phyloP scores from a whole-genome alignment of 2,113 vertebrate genomes.

The Procavia capensis region DNA sequence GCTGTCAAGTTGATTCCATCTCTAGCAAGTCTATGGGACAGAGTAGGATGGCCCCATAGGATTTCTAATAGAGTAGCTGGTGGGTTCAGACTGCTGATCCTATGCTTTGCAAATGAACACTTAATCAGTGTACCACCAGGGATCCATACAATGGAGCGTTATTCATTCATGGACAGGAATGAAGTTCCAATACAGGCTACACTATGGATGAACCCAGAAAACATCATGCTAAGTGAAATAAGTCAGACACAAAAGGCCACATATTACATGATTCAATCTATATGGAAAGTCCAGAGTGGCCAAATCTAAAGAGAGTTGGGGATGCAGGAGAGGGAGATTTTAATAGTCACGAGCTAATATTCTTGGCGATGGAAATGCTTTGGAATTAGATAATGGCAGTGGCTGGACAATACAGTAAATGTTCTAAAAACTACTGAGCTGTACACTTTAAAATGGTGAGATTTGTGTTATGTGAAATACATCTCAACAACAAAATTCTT shows the following conservation, averaged over 20 bases:
- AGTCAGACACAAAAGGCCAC: neutral
- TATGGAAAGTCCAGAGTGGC: neutral
- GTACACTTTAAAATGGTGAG: too few relatives aligned
- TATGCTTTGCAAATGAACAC: too few relatives aligned
- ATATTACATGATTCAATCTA: neutral
- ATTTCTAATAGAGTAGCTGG: too few relatives aligned
- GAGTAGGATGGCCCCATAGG: too few relatives aligned
- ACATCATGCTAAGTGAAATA: neutral
- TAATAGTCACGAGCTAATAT: neutral
- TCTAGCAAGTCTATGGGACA: too few relatives aligned
- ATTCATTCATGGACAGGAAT: neutral
- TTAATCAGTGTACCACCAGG: too few relatives aligned
- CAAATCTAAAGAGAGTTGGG: neutral
- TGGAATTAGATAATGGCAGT: neutral
- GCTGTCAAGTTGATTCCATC: too few relatives aligned
- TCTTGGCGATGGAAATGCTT: neutral
- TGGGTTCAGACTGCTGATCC: too few relatives aligned
- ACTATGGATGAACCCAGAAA: neutral
- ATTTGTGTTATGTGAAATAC: neutral
- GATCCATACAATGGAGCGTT: neutral
- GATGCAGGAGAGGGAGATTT: too few relatives aligned
- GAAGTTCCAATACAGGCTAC: too few relatives aligned
- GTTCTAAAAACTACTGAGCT: too few relatives aligned
- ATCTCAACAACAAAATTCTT: neutral
- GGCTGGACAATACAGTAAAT: neutral